Percentiles rank a stretch among this genome's conserved stretches.
Evolutionary conservation across 2,113 vertebrate species (phyloP).

Genomic region (Microcebus griseorufus): DNA sequence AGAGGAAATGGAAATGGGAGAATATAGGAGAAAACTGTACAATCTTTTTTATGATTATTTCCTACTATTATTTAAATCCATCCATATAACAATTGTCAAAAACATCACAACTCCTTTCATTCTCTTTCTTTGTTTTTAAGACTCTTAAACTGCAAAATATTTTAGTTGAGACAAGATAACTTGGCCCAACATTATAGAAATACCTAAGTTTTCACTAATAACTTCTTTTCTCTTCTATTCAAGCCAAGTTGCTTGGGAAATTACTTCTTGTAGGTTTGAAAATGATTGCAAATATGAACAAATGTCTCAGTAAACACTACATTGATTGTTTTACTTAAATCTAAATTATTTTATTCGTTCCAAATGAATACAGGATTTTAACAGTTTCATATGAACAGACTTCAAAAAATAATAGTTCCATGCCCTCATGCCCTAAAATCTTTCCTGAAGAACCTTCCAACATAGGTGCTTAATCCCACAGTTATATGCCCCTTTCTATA

Average conservation of each 20-base stretch:
- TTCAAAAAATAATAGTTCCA: background rate
- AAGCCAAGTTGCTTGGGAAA: background rate
- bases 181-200: background rate
- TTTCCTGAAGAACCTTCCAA: background rate
- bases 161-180: background rate
- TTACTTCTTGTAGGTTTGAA: background rate
- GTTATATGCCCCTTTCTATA: background rate
- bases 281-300: constrained; percentile 28
- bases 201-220: background rate
- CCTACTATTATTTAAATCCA: background rate
- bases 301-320: background rate
- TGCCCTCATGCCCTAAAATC: background rate
- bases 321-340: constrained; percentile 28
- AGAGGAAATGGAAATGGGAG: background rate
- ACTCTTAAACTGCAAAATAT: background rate
- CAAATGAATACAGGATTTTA: background rate
- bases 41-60: constrained; percentile 26
- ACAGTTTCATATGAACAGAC: background rate
- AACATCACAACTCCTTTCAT: background rate
- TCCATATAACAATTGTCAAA: background rate
- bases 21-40: background rate
- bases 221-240: background rate
- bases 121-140: background rate
- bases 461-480: background rate
- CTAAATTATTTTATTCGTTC: constrained; percentile 7